These are phyloP conservation scores for Epinotia bilunana DNA, from an alignment of 2,888 invertebrate genomes.

Conservation along the genomic window DNA sequence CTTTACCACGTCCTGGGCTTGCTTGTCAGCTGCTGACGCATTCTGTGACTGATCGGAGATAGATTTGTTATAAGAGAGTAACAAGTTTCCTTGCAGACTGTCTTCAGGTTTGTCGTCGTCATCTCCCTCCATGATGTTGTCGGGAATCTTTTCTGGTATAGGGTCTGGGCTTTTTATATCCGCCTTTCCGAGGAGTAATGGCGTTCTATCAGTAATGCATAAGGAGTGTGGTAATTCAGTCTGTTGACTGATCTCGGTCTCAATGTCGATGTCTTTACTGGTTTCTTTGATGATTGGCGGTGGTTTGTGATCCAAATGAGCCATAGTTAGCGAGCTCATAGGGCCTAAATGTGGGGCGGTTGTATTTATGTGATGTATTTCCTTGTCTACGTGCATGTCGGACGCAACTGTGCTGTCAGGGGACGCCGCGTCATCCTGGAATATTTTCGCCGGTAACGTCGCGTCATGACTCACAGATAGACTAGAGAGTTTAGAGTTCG, in stretches of 20 bases:
- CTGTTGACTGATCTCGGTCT: slow-evolving; percentile 80
- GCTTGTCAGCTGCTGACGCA: slow-evolving; percentile 55
- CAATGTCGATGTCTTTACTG: slow-evolving; percentile 77
- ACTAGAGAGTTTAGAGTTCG: slow-evolving; percentile 83
- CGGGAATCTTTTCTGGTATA: slow-evolving; percentile 81
- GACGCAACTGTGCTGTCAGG: slow-evolving; percentile 80
- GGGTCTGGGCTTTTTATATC: slow-evolving; percentile 81
- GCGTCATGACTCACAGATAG: slow-evolving; percentile 84
- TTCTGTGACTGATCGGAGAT: slow-evolving; percentile 60
- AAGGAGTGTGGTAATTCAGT: slow-evolving; percentile 78
- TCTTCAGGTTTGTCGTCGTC: slow-evolving; percentile 80
- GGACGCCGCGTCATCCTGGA: slow-evolving; percentile 87
- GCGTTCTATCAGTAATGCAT: slow-evolving; percentile 72
- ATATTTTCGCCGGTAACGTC: slow-evolving; percentile 86
- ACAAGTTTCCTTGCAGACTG: slow-evolving; percentile 63
- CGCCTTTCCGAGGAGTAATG: slow-evolving; percentile 75
- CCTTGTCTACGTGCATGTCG: slow-evolving; percentile 62
- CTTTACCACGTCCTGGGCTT: slow-evolving; percentile 75
- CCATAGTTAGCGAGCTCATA: slow-evolving; percentile 55
- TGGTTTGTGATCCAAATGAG: slow-evolving; percentile 61
- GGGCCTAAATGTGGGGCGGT: slow-evolving; percentile 59
- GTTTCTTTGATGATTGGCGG: slow-evolving; percentile 61
- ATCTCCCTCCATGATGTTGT: slow-evolving; percentile 80
- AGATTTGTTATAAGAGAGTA: slow-evolving; percentile 69
- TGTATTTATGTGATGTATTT: slow-evolving; percentile 56